phyloP scores from a whole-genome alignment of 2,113 vertebrate species.

The Lonchura striata region DNA sequence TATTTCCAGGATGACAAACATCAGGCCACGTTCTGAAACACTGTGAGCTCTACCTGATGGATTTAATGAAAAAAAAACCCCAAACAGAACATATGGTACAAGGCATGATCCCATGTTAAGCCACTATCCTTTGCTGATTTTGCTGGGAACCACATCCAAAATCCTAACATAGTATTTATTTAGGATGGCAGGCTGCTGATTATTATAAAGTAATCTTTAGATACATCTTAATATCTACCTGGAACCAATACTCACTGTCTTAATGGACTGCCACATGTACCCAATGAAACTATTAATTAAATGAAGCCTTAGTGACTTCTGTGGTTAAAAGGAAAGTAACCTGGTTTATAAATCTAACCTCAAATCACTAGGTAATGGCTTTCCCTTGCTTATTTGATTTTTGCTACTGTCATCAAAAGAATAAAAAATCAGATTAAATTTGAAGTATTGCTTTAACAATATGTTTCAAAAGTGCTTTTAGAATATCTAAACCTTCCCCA shows the following conservation, averaged over 20 bases:
- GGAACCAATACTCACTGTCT: neutral
- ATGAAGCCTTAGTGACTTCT: neutral
- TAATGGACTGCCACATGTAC: slow-evolving; percentile 20
- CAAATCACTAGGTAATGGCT: neutral
- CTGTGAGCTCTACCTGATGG: neutral
- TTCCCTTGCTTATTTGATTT: neutral
- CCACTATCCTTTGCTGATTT: neutral
- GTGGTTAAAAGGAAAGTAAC: neutral
- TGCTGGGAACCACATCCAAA: neutral
- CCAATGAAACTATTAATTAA: slow-evolving; percentile 42
- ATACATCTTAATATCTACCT: slow-evolving; percentile 21
- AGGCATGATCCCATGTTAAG: neutral
- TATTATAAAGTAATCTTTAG: slow-evolving; percentile 18
- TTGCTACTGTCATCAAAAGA: neutral
- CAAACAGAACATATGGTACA: neutral
- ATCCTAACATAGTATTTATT: neutral
- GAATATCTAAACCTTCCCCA: neutral
- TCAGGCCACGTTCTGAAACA: neutral
- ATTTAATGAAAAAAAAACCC: neutral
- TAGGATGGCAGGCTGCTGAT: neutral
- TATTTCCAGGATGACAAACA: neutral
- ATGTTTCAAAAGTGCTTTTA: neutral
- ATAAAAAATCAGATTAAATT: neutral
- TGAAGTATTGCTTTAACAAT: neutral
- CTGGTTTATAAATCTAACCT: slow-evolving; percentile 4